phyloP scores from a whole-genome alignment of 2,888 invertebrate genomes.

The Desoria tigrina region DNA sequence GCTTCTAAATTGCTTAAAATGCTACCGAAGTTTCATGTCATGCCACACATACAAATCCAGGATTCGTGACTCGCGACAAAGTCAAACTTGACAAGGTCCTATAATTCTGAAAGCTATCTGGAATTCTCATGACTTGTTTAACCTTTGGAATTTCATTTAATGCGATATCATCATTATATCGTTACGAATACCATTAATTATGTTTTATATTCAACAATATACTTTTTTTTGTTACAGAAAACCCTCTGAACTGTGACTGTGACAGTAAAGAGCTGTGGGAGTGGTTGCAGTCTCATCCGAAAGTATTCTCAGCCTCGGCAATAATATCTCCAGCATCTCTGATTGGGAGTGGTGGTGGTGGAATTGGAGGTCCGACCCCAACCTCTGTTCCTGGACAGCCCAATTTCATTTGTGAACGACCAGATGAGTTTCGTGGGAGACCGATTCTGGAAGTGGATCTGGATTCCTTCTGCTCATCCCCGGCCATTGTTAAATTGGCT shows the following conservation, averaged over 20 bases:
- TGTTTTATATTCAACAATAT: no score
- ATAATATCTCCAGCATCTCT: slow-evolving; percentile 30
- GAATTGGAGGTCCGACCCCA: slow-evolving; percentile 49
- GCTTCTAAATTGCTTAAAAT: no score
- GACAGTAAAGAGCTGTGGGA: slow-evolving; percentile 88
- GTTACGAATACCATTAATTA: no score
- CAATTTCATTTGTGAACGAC: slow-evolving; percentile 75
- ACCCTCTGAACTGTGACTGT: slow-evolving; percentile 86
- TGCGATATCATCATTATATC: no score
- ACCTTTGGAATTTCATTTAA: no score
- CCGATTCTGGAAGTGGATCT: slow-evolving; percentile 76
- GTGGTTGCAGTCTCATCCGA: slow-evolving; percentile 86
- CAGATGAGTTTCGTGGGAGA: slow-evolving; percentile 74
- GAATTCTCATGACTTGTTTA: no score
- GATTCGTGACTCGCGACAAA: no score
- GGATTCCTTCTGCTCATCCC: slow-evolving; percentile 80
- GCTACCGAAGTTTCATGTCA: no score
- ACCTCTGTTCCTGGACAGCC: slow-evolving; percentile 53
- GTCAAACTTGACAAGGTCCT: no score
- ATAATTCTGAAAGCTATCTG: no score
- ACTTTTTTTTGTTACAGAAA: slow-evolving; percentile 75
- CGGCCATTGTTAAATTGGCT: slow-evolving; percentile 77
- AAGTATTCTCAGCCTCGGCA: slow-evolving; percentile 61
- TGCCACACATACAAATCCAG: no score
- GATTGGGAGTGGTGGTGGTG: background rate